These are phyloP conservation scores for Petrolisthes cinctipes DNA, from an alignment of 2,888 invertebrate species.

Conservation along the genomic window DNA sequence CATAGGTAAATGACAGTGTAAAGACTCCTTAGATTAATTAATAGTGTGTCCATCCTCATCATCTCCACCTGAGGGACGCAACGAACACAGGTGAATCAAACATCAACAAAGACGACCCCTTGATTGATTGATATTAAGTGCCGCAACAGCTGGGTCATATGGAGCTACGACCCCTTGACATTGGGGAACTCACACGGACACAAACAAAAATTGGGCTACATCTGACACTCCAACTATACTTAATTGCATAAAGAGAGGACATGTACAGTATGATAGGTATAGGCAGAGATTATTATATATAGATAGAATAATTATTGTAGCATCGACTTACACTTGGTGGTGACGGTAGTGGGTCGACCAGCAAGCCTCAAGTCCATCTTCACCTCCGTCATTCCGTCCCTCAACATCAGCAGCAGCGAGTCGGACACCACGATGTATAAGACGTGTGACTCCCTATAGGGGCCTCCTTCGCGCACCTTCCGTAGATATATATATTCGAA, in stretches of 20 bases:
- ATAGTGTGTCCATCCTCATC: too few relatives aligned
- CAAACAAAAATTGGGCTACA: background rate
- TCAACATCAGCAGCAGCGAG: slow-evolving; percentile 21
- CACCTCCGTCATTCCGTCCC: slow-evolving; percentile 49
- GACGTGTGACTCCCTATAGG: too few relatives aligned
- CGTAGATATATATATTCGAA: too few relatives aligned
- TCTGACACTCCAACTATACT: background rate
- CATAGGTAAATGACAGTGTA: too few relatives aligned
- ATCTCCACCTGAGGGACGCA: too few relatives aligned
- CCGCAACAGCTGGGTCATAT: too few relatives aligned
- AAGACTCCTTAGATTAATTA: too few relatives aligned
- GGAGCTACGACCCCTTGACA: background rate
- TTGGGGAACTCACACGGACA: background rate
- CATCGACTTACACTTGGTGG: slow-evolving; percentile 39
- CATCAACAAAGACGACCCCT: too few relatives aligned
- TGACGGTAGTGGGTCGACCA: slow-evolving; percentile 9
- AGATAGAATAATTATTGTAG: background rate
- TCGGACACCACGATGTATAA: too few relatives aligned
- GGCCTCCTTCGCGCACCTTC: too few relatives aligned
- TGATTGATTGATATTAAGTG: too few relatives aligned
- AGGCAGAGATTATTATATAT: background rate
- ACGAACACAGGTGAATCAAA: too few relatives aligned
- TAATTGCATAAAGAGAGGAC: background rate
- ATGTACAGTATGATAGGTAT: background rate
- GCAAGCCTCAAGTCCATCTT: slow-evolving; percentile 48